Evolutionary conservation across 2,797 vertebrate species (phyloP), one percentile per base, ranked within the genome.

Genomic region (Periparus ater): DNA sequence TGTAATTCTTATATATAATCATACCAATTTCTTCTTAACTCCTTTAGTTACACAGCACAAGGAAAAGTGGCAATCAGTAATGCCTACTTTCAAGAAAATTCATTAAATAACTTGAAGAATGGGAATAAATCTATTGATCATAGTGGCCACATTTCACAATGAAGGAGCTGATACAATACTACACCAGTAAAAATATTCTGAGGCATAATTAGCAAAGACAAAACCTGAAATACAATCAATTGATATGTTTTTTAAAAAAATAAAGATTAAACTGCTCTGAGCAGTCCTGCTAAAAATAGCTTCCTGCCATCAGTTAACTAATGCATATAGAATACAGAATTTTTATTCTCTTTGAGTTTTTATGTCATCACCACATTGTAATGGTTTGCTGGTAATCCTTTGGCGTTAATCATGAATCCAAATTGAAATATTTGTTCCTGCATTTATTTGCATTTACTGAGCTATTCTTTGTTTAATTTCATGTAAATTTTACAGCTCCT

Each of bases 391-490:
- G 91, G 94, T 97, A 98, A 98, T 98, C 97, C 86, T 96, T 84
- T 96, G 93, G 90, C 87, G 51, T 93, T 97, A 98, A 98, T 97
- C 97, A 97, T 58, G 94, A 89, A 97, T 97, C 92, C 92, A 96
- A 98, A 98, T 98, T 98, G 96, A 97, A 98, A 98, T 97, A 97
- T 96, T 98, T 86, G 7, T 97, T 97, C 97, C 96, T 97, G 96
- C 96, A 97, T 97, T 96, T 98, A 98, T 98, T 98, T 97, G 97
- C 98, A 98, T 98, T 97, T 97, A 71, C 91, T 95, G 88, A 95
- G 96, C 74, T 94, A 95, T 95, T 97, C 93, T 97, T 97, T 95
- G 91, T 96, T 97, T 98, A 97, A 98, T 98, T 97, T 97, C 94
- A 98, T 98, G 97, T 96, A 97, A 98, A 97, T 98, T 95, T 95